Conservation (phyloP, 1,140 invertebrate species). For the Drosophila pseudoananassae region DNA sequence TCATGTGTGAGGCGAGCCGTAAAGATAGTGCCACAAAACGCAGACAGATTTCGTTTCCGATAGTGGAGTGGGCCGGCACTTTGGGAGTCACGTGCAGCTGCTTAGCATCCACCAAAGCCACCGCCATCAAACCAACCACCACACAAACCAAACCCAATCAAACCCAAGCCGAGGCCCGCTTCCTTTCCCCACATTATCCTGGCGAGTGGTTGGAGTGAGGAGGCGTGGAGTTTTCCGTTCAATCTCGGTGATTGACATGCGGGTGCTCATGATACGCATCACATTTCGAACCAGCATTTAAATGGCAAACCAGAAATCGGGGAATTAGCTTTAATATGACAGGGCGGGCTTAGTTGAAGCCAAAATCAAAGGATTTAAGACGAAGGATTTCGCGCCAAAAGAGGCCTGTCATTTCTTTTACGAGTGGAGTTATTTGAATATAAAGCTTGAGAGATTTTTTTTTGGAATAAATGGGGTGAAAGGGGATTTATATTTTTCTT, state of each 20-base stretch:
- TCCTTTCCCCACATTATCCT: conserved; percentile 57
- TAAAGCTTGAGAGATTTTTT: background rate
- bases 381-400: background rate
- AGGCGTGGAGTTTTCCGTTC: conserved; percentile 21
- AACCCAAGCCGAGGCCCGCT: conserved; percentile 10
- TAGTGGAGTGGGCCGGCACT: conserved; percentile 33
- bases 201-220: conserved; percentile 4
- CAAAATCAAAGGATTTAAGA: conserved; percentile 11
- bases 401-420: background rate
- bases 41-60: conserved; percentile 19
- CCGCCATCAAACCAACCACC: conserved; percentile 50
- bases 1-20: conserved; percentile 70
- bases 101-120: conserved; percentile 66
- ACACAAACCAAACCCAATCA: conserved; percentile 17
- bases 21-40: conserved; percentile 61
- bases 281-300: conserved; percentile 51
- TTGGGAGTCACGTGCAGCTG: conserved; percentile 78
- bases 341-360: conserved; percentile 7
- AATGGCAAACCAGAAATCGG: conserved; percentile 53
- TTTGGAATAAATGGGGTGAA: background rate
- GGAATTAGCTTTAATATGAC: conserved; percentile 47
- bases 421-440: background rate
- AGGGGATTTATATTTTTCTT: background rate
- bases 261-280: conserved; percentile 54
- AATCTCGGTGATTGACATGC: conserved; percentile 79